phyloP scores from a whole-genome alignment of 2,888 invertebrate genomes.

The Chloromyia formosa region DNA sequence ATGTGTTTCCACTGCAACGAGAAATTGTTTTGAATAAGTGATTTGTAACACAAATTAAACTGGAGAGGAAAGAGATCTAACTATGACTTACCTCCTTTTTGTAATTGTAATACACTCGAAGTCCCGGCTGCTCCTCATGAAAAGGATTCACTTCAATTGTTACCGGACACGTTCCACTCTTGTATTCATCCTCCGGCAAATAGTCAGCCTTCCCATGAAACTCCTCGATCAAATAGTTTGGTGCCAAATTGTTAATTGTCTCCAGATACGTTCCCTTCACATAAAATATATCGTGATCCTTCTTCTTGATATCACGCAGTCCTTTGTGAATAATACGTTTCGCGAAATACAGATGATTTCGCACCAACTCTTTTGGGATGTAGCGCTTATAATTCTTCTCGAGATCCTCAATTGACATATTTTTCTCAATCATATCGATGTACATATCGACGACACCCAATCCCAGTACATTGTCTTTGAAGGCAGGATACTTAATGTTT shows the following conservation, averaged over 20 bases:
- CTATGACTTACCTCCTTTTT: slow-evolving; percentile 69
- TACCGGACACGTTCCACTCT: slow-evolving; percentile 75
- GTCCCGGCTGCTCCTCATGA: slow-evolving; percentile 72
- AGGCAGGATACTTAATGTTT: slow-evolving; percentile 80
- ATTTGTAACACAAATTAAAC: not conserved
- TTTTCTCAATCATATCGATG: slow-evolving; percentile 81
- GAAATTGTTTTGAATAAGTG: slow-evolving; percentile 39
- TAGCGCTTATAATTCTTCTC: slow-evolving; percentile 83
- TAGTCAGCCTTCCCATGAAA: slow-evolving; percentile 69
- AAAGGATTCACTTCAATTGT: slow-evolving; percentile 72
- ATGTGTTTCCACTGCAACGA: slow-evolving; percentile 74
- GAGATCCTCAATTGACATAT: slow-evolving; percentile 72
- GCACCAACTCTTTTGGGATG: slow-evolving; percentile 81
- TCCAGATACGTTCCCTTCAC: slow-evolving; percentile 84
- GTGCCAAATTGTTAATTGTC: slow-evolving; percentile 80
- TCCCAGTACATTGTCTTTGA: slow-evolving; percentile 81
- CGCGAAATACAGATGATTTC: slow-evolving; percentile 78
- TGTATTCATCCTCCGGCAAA: slow-evolving; percentile 68
- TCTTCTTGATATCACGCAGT: slow-evolving; percentile 68
- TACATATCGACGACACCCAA: slow-evolving; percentile 89
- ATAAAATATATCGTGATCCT: slow-evolving; percentile 68
- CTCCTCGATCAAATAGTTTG: slow-evolving; percentile 82
- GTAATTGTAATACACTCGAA: slow-evolving; percentile 71
- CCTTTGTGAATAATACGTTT: slow-evolving; percentile 78
- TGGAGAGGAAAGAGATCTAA: not conserved